Conservation (phyloP, 2,113 vertebrate species). For the human region GRCh38 chr2:64542001-64542500, state of each 20-base stretch:
- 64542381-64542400: not conserved
- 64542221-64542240: not conserved
- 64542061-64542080: not conserved
- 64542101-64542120: not conserved
- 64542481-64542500: not conserved
- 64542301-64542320: not conserved
- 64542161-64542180: constrained; percentile 25
- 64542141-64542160: not conserved
- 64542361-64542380: not conserved
- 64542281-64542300: not conserved
- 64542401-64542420: constrained; percentile 3
- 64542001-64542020: not conserved
- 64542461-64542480: not conserved
- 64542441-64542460: not conserved
- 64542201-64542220: not conserved
- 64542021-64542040: not conserved
- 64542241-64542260: not conserved
- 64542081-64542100: not conserved
- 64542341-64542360: not conserved
- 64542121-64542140: not conserved
- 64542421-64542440: not conserved
- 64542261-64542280: not conserved
- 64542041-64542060: not conserved
- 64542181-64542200: not conserved
- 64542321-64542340: not conserved